phyloP scores from a whole-genome alignment of 2,888 invertebrate genomes.

The Hecatera dysodea region DNA sequence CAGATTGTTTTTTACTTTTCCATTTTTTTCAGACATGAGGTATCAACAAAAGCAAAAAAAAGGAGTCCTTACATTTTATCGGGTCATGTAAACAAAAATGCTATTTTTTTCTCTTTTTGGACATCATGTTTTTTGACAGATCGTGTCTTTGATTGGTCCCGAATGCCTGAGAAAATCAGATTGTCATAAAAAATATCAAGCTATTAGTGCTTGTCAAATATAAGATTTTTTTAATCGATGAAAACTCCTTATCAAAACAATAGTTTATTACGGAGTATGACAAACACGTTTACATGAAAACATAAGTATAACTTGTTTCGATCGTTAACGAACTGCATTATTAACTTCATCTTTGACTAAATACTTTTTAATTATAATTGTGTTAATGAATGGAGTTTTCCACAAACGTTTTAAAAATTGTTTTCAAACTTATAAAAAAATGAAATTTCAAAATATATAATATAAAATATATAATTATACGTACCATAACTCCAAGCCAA shows the following conservation, averaged over 20 bases:
- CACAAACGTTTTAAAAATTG: neutral
- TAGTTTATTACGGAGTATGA: neutral
- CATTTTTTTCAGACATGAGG: too few species aligned
- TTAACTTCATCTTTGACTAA: constrained; percentile 21
- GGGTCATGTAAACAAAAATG: too few species aligned
- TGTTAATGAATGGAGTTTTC: constrained; percentile 18
- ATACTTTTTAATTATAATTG: constrained; percentile 47
- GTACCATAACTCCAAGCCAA: constrained; percentile 75
- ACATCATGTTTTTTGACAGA: neutral
- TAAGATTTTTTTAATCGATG: neutral
- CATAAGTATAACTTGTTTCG: constrained; percentile 13
- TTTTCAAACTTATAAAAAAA: neutral
- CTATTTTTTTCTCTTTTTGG: neutral
- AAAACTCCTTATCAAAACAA: constrained; percentile 22
- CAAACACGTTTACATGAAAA: constrained; percentile 25
- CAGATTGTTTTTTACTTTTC: too few species aligned
- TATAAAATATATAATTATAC: too few species aligned
- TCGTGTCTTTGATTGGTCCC: too few species aligned
- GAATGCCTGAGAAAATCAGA: too few species aligned
- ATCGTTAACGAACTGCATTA: constrained; percentile 33
- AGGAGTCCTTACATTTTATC: neutral
- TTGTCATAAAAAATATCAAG: neutral
- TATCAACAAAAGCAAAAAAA: neutral
- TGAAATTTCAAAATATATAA: neutral
- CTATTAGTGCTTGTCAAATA: neutral